Evolutionary conservation across 1,140 invertebrate genomes (phyloP).

Genomic region (Daktulosphaira vitifoliae): DNA sequence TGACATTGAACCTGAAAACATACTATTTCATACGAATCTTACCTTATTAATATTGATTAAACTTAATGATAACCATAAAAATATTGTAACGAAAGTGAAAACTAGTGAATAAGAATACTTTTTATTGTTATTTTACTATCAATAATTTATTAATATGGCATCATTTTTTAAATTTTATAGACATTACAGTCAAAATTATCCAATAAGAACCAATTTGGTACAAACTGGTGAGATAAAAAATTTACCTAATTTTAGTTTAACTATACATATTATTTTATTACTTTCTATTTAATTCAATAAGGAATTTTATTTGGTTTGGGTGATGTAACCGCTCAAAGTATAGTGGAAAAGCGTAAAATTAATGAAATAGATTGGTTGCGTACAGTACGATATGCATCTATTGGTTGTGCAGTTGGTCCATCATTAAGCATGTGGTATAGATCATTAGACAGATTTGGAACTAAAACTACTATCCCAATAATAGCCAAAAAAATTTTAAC

Average conservation of each 20-base stretch:
- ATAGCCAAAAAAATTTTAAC: constrained; percentile 61
- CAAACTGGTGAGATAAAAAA: constrained; percentile 5
- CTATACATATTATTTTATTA: not conserved
- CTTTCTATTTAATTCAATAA: constrained; percentile 36
- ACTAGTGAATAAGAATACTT: too few relatives aligned
- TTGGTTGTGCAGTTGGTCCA: constrained; percentile 53
- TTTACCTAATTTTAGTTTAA: not conserved
- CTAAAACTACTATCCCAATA: constrained; percentile 46
- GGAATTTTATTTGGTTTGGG: constrained; percentile 51
- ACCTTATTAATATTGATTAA: too few relatives aligned
- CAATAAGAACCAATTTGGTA: constrained; percentile 11
- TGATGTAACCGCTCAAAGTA: constrained; percentile 51
- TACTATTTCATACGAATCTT: too few relatives aligned
- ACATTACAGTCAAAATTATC: constrained; percentile 4
- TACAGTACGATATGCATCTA: constrained; percentile 46
- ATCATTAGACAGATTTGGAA: constrained; percentile 54
- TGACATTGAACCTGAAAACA: too few relatives aligned
- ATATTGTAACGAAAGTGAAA: too few relatives aligned
- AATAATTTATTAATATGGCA: not conserved
- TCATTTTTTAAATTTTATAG: constrained; percentile 19
- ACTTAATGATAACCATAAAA: too few relatives aligned
- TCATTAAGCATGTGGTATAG: constrained; percentile 61
- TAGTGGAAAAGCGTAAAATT: constrained; percentile 47
- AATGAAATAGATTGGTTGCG: constrained; percentile 45
- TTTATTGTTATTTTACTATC: too few relatives aligned